These are phyloP conservation scores for Orestias chungarensis DNA, from an alignment of 2,797 vertebrate genomes.

Conservation along the genomic window DNA sequence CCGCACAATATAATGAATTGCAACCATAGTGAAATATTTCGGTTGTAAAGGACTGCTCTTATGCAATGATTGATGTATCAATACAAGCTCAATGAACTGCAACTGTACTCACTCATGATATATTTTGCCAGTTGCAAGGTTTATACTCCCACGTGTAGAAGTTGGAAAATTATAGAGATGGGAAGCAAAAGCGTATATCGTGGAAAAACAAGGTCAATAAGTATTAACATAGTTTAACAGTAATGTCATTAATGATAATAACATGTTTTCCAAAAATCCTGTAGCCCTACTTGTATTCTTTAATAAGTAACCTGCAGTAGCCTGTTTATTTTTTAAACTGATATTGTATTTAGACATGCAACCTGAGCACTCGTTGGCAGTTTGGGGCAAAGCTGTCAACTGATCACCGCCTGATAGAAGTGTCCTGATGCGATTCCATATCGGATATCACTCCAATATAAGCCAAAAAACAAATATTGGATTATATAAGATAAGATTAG, in stretches of 20 bases:
- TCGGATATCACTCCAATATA: too few relatives aligned
- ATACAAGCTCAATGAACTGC: background rate
- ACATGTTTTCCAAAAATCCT: background rate
- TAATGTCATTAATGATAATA: background rate
- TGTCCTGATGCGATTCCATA: too few relatives aligned
- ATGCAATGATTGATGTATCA: background rate
- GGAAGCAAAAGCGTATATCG: background rate
- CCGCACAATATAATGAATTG: background rate
- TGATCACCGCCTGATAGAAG: too few relatives aligned
- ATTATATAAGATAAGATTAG: too few relatives aligned
- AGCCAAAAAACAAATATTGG: too few relatives aligned
- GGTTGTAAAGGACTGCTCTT: background rate
- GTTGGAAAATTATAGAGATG: background rate
- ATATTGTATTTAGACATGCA: too few relatives aligned
- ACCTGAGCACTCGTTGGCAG: too few relatives aligned
- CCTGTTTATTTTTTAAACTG: background rate
- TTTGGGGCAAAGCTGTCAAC: too few relatives aligned
- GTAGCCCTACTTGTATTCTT: background rate
- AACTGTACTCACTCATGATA: too few relatives aligned
- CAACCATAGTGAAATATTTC: too few relatives aligned
- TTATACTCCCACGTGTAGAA: background rate
- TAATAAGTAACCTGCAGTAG: background rate
- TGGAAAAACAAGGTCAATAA: background rate
- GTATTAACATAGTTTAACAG: background rate
- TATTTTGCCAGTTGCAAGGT: background rate